Conservation (phyloP, 2,888 invertebrate genomes). For the Drosophila suboccidentalis region DNA sequence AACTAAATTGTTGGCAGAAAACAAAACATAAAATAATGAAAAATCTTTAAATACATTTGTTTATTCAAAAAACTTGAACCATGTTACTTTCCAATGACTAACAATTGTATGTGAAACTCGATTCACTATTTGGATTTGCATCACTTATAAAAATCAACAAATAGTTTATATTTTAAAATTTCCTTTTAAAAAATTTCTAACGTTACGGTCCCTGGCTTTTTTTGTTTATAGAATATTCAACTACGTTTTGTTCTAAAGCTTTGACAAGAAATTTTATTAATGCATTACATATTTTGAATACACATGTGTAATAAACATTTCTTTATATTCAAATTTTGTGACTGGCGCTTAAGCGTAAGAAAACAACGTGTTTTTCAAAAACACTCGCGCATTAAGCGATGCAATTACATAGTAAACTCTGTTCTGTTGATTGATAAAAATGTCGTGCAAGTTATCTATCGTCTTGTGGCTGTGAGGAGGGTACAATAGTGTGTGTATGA, state of each 20-base stretch:
- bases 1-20: too few species aligned
- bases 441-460: constrained; percentile 36
- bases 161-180: neutral
- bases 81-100: too few species aligned
- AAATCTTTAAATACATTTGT: too few species aligned
- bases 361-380: constrained; percentile 42
- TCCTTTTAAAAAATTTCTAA: too few species aligned
- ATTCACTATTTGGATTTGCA: too few species aligned
- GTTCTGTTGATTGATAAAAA: constrained; percentile 20
- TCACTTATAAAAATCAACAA: too few species aligned
- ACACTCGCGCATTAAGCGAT: constrained; percentile 26
- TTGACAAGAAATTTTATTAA: constrained; percentile 59
- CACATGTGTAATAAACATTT: constrained; percentile 35
- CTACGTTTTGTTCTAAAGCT: constrained; percentile 48
- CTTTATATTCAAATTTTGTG: constrained; percentile 51
- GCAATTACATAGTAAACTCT: constrained; percentile 8
- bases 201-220: neutral
- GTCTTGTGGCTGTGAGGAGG: constrained; percentile 26
- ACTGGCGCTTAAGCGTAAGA: constrained; percentile 41
- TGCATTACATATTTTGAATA: constrained; percentile 48
- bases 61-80: too few species aligned
- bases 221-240: constrained; percentile 6
- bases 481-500: constrained; percentile 24
- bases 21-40: too few species aligned
- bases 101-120: too few species aligned